phyloP scores from a whole-genome alignment of 2,797 vertebrate species.

The Syngnathus rostellatus region DNA sequence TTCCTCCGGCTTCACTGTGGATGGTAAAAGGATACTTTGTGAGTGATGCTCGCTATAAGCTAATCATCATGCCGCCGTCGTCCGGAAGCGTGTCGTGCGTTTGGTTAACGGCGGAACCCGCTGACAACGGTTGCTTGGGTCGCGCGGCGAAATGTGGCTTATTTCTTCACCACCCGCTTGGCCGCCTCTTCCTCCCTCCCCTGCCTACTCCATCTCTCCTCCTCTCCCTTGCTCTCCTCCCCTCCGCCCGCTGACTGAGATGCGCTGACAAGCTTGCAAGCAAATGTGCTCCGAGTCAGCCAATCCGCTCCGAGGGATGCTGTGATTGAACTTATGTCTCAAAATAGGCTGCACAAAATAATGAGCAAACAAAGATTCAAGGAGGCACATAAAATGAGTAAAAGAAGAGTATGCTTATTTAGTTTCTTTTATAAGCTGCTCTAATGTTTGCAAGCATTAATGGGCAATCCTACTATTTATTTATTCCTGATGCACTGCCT shows the following conservation, averaged over 20 bases:
- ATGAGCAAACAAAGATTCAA: background rate
- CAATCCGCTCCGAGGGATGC: slow-evolving; percentile 45
- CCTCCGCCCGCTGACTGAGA: slow-evolving; percentile 52
- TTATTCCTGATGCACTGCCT: no score
- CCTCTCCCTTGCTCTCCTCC: slow-evolving; percentile 42
- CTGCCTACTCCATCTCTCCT: slow-evolving; percentile 42
- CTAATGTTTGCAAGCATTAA: no score
- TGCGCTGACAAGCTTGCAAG: slow-evolving; percentile 56
- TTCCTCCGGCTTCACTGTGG: slow-evolving; percentile 23
- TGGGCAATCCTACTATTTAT: no score
- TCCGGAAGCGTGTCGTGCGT: slow-evolving; percentile 10
- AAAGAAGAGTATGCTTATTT: no score
- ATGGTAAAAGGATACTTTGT: slow-evolving; percentile 35
- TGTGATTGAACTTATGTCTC: slow-evolving; percentile 24
- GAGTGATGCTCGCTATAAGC: slow-evolving; percentile 34
- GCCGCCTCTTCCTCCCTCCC: slow-evolving; percentile 30
- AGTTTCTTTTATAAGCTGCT: no score
- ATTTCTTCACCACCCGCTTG: slow-evolving; percentile 29
- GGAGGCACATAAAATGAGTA: no score
- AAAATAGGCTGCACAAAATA: slow-evolving; percentile 15
- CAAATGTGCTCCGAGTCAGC: slow-evolving; percentile 51
- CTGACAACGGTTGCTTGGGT: slow-evolving; percentile 16
- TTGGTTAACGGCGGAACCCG: slow-evolving; percentile 18
- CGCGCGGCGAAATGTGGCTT: slow-evolving; percentile 35
- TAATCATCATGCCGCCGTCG: slow-evolving; percentile 41